Evolutionary conservation across 1,140 invertebrate species (phyloP).

Genomic region (silkworm (Bombyx mori)): DNA sequence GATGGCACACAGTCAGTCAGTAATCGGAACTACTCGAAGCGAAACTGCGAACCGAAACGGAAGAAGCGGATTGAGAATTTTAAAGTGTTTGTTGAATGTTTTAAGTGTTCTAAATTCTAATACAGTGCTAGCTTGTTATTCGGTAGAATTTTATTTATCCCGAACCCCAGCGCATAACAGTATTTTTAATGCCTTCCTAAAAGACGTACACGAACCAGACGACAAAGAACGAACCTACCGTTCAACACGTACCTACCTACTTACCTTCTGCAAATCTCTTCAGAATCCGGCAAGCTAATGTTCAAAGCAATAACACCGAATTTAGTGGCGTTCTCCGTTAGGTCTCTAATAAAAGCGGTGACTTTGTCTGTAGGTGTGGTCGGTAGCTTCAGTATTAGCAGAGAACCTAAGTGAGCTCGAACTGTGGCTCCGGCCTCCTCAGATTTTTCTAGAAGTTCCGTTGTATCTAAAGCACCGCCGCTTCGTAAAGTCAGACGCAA

Average conservation of each 20-base stretch:
- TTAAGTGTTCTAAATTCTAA: too few species aligned
- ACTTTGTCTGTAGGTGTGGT: conserved; percentile 32
- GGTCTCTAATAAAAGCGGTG: conserved; percentile 31
- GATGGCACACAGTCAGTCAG: too few species aligned
- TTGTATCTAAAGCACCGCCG: conserved; percentile 14
- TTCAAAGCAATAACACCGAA: conserved; percentile 41
- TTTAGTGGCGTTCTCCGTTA: conserved; percentile 25
- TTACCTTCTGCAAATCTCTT: conserved; percentile 50
- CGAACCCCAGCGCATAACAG: too few species aligned
- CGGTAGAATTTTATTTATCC: too few species aligned
- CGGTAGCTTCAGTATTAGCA: conserved; percentile 42
- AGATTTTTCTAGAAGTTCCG: conserved; percentile 23
- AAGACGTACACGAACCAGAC: too few species aligned
- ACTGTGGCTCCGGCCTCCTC: conserved; percentile 29
- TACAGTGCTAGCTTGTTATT: too few species aligned
- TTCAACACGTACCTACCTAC: not conserved
- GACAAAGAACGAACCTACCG: too few species aligned
- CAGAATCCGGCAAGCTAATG: conserved; percentile 46
- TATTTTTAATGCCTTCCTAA: too few species aligned
- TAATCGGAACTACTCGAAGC: too few species aligned
- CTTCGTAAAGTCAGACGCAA: conserved; percentile 34
- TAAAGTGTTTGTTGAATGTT: too few species aligned
- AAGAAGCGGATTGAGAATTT: too few species aligned
- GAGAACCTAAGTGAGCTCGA: conserved; percentile 40
- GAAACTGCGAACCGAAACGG: too few species aligned